phyloP scores from a whole-genome alignment of 2,113 vertebrate species.

The Cavia porcellus region DNA sequence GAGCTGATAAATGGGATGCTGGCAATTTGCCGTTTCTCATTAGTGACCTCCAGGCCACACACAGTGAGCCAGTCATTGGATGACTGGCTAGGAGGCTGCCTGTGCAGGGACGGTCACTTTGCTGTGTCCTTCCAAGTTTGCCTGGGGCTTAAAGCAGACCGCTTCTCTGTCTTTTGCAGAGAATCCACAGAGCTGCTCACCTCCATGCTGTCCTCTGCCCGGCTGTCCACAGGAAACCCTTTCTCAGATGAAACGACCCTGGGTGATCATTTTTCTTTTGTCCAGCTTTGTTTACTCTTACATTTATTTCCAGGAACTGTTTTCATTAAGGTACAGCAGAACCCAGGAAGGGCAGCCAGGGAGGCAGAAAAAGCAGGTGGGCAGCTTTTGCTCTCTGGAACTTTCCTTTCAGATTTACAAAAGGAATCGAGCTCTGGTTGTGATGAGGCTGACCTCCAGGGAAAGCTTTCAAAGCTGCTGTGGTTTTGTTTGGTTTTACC shows the following conservation, averaged over 20 bases:
- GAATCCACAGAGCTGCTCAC: neutral
- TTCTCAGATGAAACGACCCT: neutral
- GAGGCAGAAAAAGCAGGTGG: neutral
- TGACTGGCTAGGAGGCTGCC: neutral
- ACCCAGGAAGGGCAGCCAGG: accelerated
- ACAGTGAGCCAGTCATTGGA: neutral
- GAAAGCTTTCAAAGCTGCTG: neutral
- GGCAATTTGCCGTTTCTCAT: neutral
- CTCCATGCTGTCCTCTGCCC: neutral
- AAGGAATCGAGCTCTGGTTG: neutral
- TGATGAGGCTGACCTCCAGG: neutral
- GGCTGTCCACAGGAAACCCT: neutral
- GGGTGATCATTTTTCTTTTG: neutral
- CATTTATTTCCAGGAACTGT: conserved; percentile 12
- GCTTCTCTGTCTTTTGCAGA: neutral
- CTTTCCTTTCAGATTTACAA: neutral
- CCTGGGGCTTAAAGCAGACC: neutral
- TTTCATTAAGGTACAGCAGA: neutral
- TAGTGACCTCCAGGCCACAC: neutral
- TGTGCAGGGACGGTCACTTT: neutral
- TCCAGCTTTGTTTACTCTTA: neutral
- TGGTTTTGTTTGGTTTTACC: conserved; percentile 47
- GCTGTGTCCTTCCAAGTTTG: neutral
- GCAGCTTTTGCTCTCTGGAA: no score
- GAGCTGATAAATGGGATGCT: neutral